Evolutionary conservation across 1,140 invertebrate species (phyloP), one percentile per base, ranked within the genome.

Genomic region (Luehdorfia chinensis): DNA sequence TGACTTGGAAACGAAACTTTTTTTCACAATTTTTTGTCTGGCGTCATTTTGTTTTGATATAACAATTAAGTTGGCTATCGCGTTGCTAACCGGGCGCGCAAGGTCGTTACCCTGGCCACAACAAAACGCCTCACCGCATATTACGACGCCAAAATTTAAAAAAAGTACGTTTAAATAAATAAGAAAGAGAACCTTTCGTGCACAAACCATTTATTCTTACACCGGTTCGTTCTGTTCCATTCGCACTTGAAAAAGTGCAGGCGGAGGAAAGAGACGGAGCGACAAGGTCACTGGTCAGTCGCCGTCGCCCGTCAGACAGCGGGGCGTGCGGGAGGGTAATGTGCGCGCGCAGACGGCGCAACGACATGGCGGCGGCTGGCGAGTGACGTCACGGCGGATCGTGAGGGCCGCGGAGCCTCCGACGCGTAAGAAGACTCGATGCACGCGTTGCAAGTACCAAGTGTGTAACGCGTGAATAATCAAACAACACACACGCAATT

Each of bases 231-330:
- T 61, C 31, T 32, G 39, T 72, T 59, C 56, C 71, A 43, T 37
- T 69, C 57, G 31, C 58, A 15, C 55, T 8, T 25, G 11, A 12
- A 18, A 23, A 19, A 12, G 32, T 32, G 36, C 11, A 9, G 45
- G 45, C 14, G 71, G 53, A 55, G 33, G 68, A 81, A 60, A 16
- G 63, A 55, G 72, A 77, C 47, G 52, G 58, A 58, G 50, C 58
- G 66, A 84, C 80, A 84, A 84, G 80, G 80, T 84, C 78, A 79
- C 78, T 70, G 78, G 78, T 79, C 77, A 84, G 71, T 75, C 75
- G 70, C 66, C 76, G 71, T 75, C 75, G 70, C 66, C 76, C 77
- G 75, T 66, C 74, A 83, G 75, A 78, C 77, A 66, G 74, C 65
- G 67, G 68, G 70, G 54, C 63, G 67, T 59, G 75, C 51, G 66